Conservation (phyloP, 2,113 vertebrate genomes). For the Perca fluviatilis region DNA sequence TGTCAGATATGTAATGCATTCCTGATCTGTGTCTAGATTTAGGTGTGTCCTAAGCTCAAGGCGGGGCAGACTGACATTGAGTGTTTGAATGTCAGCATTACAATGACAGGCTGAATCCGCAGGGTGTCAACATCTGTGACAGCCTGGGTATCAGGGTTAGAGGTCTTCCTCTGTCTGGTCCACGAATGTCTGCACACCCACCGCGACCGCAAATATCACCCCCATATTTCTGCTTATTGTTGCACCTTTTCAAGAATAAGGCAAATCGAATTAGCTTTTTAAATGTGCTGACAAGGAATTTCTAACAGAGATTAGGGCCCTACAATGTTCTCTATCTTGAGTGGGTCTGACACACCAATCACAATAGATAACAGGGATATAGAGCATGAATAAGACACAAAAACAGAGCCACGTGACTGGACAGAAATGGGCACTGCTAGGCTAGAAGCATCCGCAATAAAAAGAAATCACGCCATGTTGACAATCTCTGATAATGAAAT, state of each 20-base stretch:
- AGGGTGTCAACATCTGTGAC: conserved; percentile 51
- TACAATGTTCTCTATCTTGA: conserved; percentile 1
- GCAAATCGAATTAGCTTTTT: conserved; percentile 49
- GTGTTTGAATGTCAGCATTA: conserved; percentile 36
- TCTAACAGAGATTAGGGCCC: conserved; percentile 8
- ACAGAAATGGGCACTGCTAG: conserved; percentile 17
- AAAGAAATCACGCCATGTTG: conserved; percentile 11
- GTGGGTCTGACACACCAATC: conserved; percentile 21
- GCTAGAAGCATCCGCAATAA: conserved; percentile 6
- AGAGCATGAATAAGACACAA: conserved; percentile 8
- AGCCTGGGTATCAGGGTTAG: conserved; percentile 47
- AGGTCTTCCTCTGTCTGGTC: conserved; percentile 33
- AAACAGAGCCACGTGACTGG: conserved; percentile 13
- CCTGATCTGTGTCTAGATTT: conserved; percentile 47
- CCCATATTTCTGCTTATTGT: conserved; percentile 31
- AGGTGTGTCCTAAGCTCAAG: conserved; percentile 16
- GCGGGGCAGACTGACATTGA: conserved; percentile 35
- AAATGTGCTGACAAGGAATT: conserved; percentile 46
- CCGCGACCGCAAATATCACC: background rate
- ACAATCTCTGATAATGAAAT: conserved; percentile 43
- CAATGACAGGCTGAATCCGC: conserved; percentile 42
- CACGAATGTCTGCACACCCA: conserved; percentile 1
- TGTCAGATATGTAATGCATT: conserved; percentile 48
- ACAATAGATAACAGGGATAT: conserved; percentile 3
- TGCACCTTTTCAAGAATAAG: conserved; percentile 42